Evolutionary conservation across 2,888 invertebrate genomes (phyloP).

Genomic region (Acronicta aceris): DNA sequence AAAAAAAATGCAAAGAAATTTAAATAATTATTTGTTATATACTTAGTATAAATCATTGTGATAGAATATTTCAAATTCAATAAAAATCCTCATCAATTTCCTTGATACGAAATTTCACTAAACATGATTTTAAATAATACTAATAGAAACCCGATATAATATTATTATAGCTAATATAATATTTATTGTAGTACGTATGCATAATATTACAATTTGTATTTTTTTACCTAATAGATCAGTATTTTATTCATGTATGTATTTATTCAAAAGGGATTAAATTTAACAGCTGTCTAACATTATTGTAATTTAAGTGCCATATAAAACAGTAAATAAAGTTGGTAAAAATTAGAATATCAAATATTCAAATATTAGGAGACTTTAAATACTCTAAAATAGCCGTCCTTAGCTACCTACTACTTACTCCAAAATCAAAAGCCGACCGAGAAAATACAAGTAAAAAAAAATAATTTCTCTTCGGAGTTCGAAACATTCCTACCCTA

Average conservation of each 20-base stretch:
- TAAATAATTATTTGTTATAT: too few species aligned
- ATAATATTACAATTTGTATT: slow-evolving; percentile 36
- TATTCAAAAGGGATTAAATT: slow-evolving; percentile 29
- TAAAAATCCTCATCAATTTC: background rate
- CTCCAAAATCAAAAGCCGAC: too few species aligned
- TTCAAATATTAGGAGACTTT: background rate
- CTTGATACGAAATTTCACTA: background rate
- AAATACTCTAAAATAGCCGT: too few species aligned
- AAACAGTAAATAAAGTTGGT: background rate
- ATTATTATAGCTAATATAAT: background rate
- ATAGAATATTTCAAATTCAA: background rate
- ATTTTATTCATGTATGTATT: slow-evolving; percentile 40
- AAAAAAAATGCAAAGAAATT: too few species aligned
- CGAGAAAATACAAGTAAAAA: too few species aligned
- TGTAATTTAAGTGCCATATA: slow-evolving; percentile 17
- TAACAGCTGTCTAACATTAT: slow-evolving; percentile 11
- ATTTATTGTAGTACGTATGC: slow-evolving; percentile 32
- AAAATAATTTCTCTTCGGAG: too few species aligned
- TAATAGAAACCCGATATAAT: slow-evolving; percentile 3
- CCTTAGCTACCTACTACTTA: too few species aligned
- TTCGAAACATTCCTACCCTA: too few species aligned
- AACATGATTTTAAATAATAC: background rate
- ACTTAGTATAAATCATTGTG: background rate
- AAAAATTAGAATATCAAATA: background rate
- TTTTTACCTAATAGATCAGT: slow-evolving; percentile 8